Base-by-base conservation (phyloP, 1,140 invertebrate genomes). In the Oncopeltus fasciatus region DNA sequence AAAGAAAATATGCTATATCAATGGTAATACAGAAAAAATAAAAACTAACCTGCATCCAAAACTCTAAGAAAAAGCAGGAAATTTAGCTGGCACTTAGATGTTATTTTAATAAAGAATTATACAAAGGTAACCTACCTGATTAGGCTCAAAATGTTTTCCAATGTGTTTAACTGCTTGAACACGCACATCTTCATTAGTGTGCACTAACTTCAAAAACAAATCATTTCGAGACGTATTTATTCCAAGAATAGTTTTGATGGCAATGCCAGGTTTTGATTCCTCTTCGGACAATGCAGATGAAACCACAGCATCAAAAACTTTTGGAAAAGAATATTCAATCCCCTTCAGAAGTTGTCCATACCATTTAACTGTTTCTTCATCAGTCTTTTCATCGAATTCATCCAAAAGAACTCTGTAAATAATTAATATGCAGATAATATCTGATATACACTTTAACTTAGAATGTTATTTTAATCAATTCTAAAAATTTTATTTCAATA, bases 141-240 rank as follows among this genome's bases (percentile, higher is more conserved):
- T 68, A 11, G 70, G 69, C 24, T 75, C 56, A 65, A 75, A 79
- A 65, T 78, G 72, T 65, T 76, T 78, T 2, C 74, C 65, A 47
- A 84, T 74, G 65, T 76, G 78, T 65, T 79, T 75, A 0, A 88
- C 74, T 0, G 83, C 85, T 64, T 79, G 70, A 1, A 80, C 72
- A 65, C 87, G 73, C 51, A 83, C 75, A 58, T 79, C 72, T 0
- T 81, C 66, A 69, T 78, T 82, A 5, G 78, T 72, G 69, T 87
- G 83, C 67, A 83, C 83, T 1, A 88, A 70, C 56, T 82, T 83
- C 68, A 84, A 78, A 62, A 87, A 82, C 0, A 85, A 74, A 18
- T 79, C 77, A 12, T 74, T 73, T 2, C 18, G 64, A 44, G 53
- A 60, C 0, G 28, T 57, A 8, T 62, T 60, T 20, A 61, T 28